Evolutionary conservation across 2,797 vertebrate genomes (phyloP), one percentile per base, ranked within the genome.

Genomic region (Pampus argenteus): DNA sequence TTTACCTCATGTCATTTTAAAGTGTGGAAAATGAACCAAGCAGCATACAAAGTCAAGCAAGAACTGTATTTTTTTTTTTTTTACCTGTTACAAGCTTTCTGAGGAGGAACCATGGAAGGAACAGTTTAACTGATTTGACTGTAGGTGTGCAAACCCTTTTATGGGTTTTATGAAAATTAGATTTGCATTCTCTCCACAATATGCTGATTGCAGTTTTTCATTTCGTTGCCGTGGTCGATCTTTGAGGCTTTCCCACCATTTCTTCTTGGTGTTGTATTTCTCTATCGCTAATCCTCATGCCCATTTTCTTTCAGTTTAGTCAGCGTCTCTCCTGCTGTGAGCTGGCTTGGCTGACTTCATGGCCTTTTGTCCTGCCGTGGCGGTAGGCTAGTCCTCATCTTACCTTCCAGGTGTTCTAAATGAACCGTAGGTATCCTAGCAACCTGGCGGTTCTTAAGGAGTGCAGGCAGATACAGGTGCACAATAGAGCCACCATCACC

Each of bases 361-460:
- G 38, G 17, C 75, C 71, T 73, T 86, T 88, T 84, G 74, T 84
- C 42, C 69, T 44, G 45, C 50, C 15, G 5, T 72, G 63, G 63
- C 62, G 76, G 69, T 84, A 83, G 79, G 69, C 82, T 38, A 11
- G 66, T 70, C 42, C 59, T 79, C 79, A 34, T 59, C 56, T 86
- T 76, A 91, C 86, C 86, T 84, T 78, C 82, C 89, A 89, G 91
- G 90, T 91, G 90, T 78, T 80, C 75, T 64, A 31, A 89, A 80
- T 70, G 66, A 87, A 68, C 74, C 62, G 1, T 45, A 34, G 28
- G 75, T 86, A 55, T 79, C 81, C 65, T 73, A 54, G 83, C 79
- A 89, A 84, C 76, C 59, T 54, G 40, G 65, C 59, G 69, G 67
- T 14, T 72, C 55, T 50, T 66, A 14, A 31, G 25, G 23, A 65